Conservation (phyloP, 2,888 invertebrate species). For the Volucella inanis region DNA sequence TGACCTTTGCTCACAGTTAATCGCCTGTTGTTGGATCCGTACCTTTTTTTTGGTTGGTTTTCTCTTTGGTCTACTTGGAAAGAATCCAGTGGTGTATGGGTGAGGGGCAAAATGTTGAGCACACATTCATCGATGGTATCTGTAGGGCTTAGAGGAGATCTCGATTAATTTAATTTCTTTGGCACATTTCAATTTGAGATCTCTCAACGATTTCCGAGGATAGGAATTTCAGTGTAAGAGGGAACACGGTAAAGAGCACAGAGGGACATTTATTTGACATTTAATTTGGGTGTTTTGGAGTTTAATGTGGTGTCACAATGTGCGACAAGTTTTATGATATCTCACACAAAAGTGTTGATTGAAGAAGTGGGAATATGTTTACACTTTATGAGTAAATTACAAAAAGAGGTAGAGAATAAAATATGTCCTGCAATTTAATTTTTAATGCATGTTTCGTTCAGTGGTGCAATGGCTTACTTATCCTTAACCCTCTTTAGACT, state of each 20-base stretch:
- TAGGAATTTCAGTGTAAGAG: slow-evolving; percentile 25
- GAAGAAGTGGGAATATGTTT: background rate
- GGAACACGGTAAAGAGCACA: background rate
- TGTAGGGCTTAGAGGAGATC: slow-evolving; percentile 55
- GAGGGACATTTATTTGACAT: slow-evolving; percentile 48
- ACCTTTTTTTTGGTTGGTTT: slow-evolving; percentile 39
- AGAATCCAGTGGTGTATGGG: background rate
- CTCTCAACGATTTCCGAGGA: slow-evolving; percentile 8
- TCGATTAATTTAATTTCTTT: slow-evolving; percentile 71
- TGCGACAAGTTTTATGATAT: slow-evolving; percentile 45
- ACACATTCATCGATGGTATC: slow-evolving; percentile 52
- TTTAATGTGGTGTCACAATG: slow-evolving; percentile 39
- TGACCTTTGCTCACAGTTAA: slow-evolving; percentile 55
- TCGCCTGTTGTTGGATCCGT: slow-evolving; percentile 30
- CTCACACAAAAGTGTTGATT: slow-evolving; percentile 55
- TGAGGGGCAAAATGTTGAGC: background rate
- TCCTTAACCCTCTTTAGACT: no score
- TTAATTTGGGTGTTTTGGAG: slow-evolving; percentile 41
- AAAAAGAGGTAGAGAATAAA: no score
- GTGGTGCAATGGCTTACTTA: no score
- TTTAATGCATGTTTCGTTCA: no score
- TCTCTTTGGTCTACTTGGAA: slow-evolving; percentile 7
- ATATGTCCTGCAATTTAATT: no score
- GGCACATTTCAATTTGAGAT: slow-evolving; percentile 52
- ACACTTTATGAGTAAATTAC: no score